Conservation (phyloP, 2,888 invertebrate genomes). For the Watsonalla cultraria region DNA sequence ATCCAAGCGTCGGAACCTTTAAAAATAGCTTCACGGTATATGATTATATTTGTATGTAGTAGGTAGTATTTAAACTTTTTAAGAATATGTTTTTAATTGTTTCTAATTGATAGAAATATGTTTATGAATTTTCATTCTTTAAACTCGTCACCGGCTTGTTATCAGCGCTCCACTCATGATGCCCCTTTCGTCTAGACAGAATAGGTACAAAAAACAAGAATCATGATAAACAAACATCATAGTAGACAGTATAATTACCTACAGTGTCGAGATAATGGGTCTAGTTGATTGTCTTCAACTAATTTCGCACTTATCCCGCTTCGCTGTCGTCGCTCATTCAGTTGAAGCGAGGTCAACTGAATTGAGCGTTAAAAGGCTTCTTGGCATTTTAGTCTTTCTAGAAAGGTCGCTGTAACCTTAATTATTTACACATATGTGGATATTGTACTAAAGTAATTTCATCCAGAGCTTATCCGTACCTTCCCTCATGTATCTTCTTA, state of each 20-base stretch:
- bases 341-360: conserved; percentile 26
- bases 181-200: conserved; percentile 4
- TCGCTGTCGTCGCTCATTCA: conserved; percentile 29
- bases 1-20: too few species aligned
- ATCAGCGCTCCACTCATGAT: conserved; percentile 1
- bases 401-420: conserved; percentile 29
- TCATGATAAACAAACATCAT: neutral
- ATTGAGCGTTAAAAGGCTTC: conserved; percentile 33
- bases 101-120: too few species aligned
- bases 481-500: too few species aligned
- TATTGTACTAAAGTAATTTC: neutral
- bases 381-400: conserved; percentile 13
- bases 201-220: conserved; percentile 1
- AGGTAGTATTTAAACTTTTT: too few species aligned
- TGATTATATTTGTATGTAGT: too few species aligned
- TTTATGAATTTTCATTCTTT: neutral
- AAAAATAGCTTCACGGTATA: too few species aligned
- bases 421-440: neutral
- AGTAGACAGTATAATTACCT: neutral
- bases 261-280: conserved; percentile 2
- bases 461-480: conserved; percentile 6
- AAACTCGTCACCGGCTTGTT: neutral
- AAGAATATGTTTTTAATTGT: too few species aligned
- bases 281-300: conserved; percentile 19
- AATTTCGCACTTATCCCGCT: conserved; percentile 41